phyloP scores from a whole-genome alignment of 1,140 invertebrate genomes.

The Platorchestia sp. region DNA sequence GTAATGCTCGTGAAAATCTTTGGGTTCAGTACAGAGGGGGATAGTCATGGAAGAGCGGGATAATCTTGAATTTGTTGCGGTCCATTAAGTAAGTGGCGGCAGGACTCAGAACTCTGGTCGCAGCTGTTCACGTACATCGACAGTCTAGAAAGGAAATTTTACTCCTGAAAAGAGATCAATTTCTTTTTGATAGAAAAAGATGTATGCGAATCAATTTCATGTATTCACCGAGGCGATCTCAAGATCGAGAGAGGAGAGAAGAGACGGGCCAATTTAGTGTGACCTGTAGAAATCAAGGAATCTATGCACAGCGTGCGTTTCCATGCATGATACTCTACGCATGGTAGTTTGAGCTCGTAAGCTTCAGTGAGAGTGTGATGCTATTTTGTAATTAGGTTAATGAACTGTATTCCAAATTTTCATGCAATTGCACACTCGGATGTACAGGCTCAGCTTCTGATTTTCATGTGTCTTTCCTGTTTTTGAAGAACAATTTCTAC shows the following conservation, averaged over 20 bases:
- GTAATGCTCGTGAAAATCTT: not conserved
- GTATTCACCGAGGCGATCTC: no score
- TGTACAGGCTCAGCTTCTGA: no score
- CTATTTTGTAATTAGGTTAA: not conserved
- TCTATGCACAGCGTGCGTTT: no score
- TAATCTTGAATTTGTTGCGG: not conserved
- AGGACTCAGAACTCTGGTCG: not conserved
- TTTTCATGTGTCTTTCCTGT: no score
- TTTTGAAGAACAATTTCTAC: no score
- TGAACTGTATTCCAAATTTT: not conserved
- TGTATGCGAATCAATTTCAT: no score
- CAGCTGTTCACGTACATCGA: no score
- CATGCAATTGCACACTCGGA: not conserved
- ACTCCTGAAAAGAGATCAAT: not conserved
- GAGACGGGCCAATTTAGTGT: no score
- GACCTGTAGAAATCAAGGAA: no score
- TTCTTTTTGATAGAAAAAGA: not conserved
- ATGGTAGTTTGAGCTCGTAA: no score
- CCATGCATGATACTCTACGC: no score
- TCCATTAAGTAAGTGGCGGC: not conserved
- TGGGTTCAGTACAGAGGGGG: not conserved
- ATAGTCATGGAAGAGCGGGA: not conserved
- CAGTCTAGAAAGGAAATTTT: not conserved
- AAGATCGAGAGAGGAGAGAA: no score
- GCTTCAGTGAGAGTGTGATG: not conserved